Evolutionary conservation across 1,140 invertebrate species (phyloP), one percentile per base, ranked within the genome.

Genomic region (Drosophila serrata): DNA sequence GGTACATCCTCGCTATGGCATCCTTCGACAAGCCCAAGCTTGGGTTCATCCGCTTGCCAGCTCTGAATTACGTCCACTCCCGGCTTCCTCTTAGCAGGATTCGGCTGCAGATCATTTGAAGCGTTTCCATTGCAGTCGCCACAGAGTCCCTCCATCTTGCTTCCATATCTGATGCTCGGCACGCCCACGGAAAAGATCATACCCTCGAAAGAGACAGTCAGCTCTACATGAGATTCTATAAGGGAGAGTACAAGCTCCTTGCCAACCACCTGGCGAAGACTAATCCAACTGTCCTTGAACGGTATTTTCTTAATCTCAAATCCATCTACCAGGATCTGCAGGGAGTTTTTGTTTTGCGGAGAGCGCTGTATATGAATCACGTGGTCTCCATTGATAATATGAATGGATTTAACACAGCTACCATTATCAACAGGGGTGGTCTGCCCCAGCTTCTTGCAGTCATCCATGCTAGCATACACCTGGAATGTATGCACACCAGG

Each of bases 91-190:
- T 82, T 91, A 1, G 88, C 80, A 11, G 93, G 93, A 62, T 94
- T 94, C n/a, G 92, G 73, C 37, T 81, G 94, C 24, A 96, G 82
- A 81, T 97, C 96, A 81, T 96, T 95, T 0, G 94, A 92, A 12
- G 93, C 90, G 81, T 96, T 94, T 12, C 94, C 94, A 74, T 97
- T 96, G 86, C 97, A 97, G 73, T 95, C 94, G 55, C 97, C 97
- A 90, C 97, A 97, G 1, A 97, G 92, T 40, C 97, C 97, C 92
- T 97, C 96, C 33, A 96, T 95, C 56, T 95, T 95, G 62, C 95
- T 95, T 13, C 94, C 94, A 91, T 97, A 97, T 22, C 95, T 93
- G 48, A 95, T 94, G 1, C 96, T 97, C 0, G 97, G 96, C 4
- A 95, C 93, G n/a, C 80, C 78, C 51, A 92, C 24, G 0, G 93